phyloP scores from a whole-genome alignment of 2,113 vertebrate species.

The Bufo gargarizans region DNA sequence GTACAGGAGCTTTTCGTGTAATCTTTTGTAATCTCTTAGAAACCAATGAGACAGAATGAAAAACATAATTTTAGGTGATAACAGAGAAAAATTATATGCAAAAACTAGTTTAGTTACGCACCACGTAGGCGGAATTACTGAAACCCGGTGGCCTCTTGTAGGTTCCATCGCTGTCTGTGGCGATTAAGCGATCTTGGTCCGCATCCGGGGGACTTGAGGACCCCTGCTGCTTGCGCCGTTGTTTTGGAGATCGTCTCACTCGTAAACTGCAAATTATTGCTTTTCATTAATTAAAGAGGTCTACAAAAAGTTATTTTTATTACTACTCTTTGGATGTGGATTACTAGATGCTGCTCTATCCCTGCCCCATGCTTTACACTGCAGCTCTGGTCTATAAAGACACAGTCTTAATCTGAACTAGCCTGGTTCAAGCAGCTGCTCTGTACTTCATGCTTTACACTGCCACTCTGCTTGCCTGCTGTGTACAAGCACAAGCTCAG shows the following conservation, averaged over 20 bases:
- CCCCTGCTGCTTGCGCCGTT: slow-evolving; percentile 85
- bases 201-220: slow-evolving; percentile 84
- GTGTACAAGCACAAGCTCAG: too few relatives aligned
- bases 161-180: slow-evolving; percentile 88
- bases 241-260: slow-evolving; percentile 90
- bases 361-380: too few relatives aligned
- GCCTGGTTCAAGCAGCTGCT: too few relatives aligned
- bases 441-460: background rate
- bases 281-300: background rate
- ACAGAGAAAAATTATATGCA: background rate
- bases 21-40: too few relatives aligned
- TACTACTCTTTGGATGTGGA: too few relatives aligned
- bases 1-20: too few relatives aligned
- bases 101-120: slow-evolving; percentile 65
- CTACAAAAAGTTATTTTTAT: too few relatives aligned
- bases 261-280: slow-evolving; percentile 72
- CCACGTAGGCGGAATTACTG: slow-evolving; percentile 94
- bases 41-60: background rate
- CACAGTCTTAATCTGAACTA: too few relatives aligned
- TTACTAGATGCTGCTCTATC: background rate
- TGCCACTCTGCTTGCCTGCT: background rate
- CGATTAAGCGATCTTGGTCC: slow-evolving; percentile 91
- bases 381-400: too few relatives aligned
- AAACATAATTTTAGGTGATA: background rate
- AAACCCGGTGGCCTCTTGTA: slow-evolving; percentile 94